Base-by-base conservation (phyloP, 2,888 invertebrate genomes). In the Synanthedon vespiformis region DNA sequence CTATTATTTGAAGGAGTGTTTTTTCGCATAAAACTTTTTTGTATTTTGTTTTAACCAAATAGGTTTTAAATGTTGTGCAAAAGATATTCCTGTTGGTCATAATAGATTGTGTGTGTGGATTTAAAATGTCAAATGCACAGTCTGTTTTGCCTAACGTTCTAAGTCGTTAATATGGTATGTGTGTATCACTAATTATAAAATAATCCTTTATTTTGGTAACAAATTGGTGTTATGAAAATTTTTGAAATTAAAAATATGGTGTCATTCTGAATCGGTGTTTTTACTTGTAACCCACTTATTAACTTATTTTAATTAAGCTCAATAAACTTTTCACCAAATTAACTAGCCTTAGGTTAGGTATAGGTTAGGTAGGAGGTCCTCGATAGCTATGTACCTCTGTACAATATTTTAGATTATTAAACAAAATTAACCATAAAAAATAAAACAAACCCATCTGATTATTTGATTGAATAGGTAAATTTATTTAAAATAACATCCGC, bases 211-310 rank as follows among this genome's bases (percentile, higher is more conserved):
- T 85, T 86, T 86, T 86, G 84, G 80, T 86, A 85, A 83, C 78
- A 80, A 80, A 81, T 85, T 83, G 83, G 83, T 84, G 85, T 86
- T 84, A 85, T 83, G 77, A 83, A 77, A 79, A 79, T 72, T 76
- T 41, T 80, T 86, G 84, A 85, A 81, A 86, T 85, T 85, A 84
- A 83, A 18, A 84, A 80, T 80, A 82, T 82, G 82, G 82, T 84
- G 83, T 85, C 81, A 86, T 82, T 80, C 77, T 77, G 72, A 68
- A 71, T 58, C 57, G 48, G 53, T 40, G 51, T 49, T 61, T 61
- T 61, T 57, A n/a, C 14, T 14, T 44, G 2, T 41, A 4, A 13
- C 41, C 41, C 41, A 22, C 22, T 5, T 22, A 22, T 4, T 22
- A 22, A 3, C 22, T 22, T 22, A 4, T 22, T 22, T 22, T 18